Evolutionary conservation across 2,113 vertebrate genomes (phyloP).

Genomic region (Thymallus thymallus): DNA sequence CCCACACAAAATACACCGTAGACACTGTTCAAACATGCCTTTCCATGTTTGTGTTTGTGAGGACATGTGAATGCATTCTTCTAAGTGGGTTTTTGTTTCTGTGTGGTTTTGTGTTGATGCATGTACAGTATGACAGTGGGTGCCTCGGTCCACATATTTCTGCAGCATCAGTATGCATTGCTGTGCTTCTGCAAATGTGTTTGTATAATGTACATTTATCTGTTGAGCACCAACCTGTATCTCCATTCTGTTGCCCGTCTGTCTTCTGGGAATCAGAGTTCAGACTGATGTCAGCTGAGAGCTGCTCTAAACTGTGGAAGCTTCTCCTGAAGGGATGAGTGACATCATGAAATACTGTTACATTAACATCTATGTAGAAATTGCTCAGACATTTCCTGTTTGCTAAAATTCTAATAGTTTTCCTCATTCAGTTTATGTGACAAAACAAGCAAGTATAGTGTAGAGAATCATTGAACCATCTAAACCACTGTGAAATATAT

Average conservation of each 20-base stretch:
- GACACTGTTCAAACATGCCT: neutral
- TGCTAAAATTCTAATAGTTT: no score
- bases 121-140: neutral
- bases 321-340: neutral
- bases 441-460: no score
- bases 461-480: no score
- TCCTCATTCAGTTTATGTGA: no score
- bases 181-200: no score
- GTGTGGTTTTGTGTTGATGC: neutral
- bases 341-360: neutral
- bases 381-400: no score
- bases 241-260: neutral
- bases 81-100: neutral
- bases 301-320: conserved; percentile 7
- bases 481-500: no score
- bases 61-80: neutral
- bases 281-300: conserved; percentile 5
- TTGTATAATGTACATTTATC: neutral
- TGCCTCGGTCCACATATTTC: neutral
- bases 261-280: conserved; percentile 9
- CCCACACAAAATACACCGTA: neutral
- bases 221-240: neutral
- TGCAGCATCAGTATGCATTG: no score
- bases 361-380: neutral
- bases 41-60: neutral